Evolutionary conservation across 2,888 invertebrate genomes (phyloP), one percentile per base, ranked within the genome.

Genomic region (Unio pictorum): DNA sequence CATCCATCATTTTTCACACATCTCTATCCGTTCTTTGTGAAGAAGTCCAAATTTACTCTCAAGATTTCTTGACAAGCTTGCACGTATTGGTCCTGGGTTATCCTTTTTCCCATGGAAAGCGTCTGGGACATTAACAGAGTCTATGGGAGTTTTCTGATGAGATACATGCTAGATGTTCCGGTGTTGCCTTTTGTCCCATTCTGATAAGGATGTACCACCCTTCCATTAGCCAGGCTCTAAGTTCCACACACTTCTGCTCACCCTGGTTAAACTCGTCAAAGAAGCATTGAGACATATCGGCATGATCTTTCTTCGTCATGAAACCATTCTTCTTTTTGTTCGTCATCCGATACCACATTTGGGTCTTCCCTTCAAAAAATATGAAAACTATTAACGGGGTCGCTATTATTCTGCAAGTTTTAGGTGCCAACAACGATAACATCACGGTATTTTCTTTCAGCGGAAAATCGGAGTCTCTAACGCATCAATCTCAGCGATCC

Each of bases 331-430:
- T 73, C 56, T 79, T 81, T n/a, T 78, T 79, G 64, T 83, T 81
- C 56, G 81, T 79, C 70, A 83, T 71, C 23, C 79, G 76, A 66
- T 82, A 85, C 83, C 84, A 85, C 28, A 71, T 74, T 62, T 81
- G 69, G 7, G 79, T 74, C 72, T 83, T 83, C 11, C 68, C 60
- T 61, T 80, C 76, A 1, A 79, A 67, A 59, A 81, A 78, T 0
- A 23, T 23, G 23, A 23, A 23, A 23, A 23, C 23, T 23, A 23
- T 23, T 23, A 23, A 23, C 23, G 23, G 23, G 23, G 23, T 23
- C 23, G 23, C 23, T 23, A 23, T 23, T 23, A 23, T 23, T 23
- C 23, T 23, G 23, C 23, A 23, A 23, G 23, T 23, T 23, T 23
- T 23, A 23, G 23, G 23, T 23, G 23, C 23, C 23, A 23, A 23